These are phyloP conservation scores for Carcinoscorpius rotundicauda DNA, from an alignment of 1,140 invertebrate species.

Conservation along the genomic window DNA sequence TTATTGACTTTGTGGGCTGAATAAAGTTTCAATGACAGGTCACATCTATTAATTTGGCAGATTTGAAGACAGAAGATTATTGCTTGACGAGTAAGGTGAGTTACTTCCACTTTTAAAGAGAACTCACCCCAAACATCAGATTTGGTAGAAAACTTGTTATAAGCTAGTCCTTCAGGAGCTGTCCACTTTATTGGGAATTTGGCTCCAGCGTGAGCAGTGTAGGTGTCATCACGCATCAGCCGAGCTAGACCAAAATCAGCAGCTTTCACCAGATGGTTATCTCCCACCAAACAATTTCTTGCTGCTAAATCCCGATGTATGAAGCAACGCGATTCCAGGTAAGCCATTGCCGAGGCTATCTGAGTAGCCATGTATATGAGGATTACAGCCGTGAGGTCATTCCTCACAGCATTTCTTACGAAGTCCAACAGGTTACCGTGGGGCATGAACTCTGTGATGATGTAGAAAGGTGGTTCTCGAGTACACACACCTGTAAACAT, in stretches of 20 bases:
- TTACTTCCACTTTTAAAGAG: background rate
- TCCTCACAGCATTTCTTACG: conserved; percentile 72
- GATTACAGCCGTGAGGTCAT: conserved; percentile 84
- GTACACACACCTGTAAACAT: conserved; percentile 69
- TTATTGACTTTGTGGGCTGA: too few relatives aligned
- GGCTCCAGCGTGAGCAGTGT: conserved; percentile 94
- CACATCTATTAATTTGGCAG: too few relatives aligned
- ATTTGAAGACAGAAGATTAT: too few relatives aligned
- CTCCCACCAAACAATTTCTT: conserved; percentile 93
- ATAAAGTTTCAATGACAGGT: too few relatives aligned
- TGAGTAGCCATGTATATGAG: conserved; percentile 99
- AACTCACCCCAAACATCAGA: conserved; percentile 44
- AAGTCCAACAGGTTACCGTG: conserved; percentile 96
- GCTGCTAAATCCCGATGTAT: conserved; percentile 98
- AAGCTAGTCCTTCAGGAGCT: conserved; percentile 94
- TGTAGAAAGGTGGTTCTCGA: conserved; percentile 95
- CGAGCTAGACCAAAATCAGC: conserved; percentile 97
- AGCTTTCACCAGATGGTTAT: conserved; percentile 81
- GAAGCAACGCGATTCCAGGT: conserved; percentile 88
- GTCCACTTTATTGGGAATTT: conserved; percentile 99
- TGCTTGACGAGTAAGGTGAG: too few relatives aligned
- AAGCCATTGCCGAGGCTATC: conserved; percentile 97
- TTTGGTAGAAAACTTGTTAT: conserved; percentile 98
- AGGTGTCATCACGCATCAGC: conserved; percentile 93
- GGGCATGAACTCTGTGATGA: conserved; percentile 99